Evolutionary conservation across 1,140 invertebrate species (phyloP).

Genomic region (Sarcophaga bullata): DNA sequence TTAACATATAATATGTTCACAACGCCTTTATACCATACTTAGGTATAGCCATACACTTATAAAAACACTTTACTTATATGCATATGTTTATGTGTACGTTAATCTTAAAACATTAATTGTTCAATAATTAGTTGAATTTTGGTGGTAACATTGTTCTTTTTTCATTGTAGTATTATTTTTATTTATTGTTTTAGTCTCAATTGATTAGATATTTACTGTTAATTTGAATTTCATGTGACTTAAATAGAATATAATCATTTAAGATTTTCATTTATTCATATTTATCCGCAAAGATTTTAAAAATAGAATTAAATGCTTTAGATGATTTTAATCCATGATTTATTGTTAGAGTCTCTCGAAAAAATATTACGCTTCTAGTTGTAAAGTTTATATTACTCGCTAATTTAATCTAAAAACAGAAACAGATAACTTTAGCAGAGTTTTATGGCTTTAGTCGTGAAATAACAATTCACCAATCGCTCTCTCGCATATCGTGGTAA

Average conservation of each 20-base stretch:
- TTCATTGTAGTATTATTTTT: not conserved
- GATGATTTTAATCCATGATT: too few species aligned
- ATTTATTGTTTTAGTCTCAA: not conserved
- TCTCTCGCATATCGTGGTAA: too few species aligned
- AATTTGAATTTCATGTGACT: not conserved
- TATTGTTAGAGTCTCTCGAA: too few species aligned
- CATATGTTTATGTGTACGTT: not conserved
- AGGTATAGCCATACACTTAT: too few species aligned
- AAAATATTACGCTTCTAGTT: too few species aligned
- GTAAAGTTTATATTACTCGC: too few species aligned
- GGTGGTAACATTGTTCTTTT: not conserved
- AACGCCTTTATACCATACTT: not conserved
- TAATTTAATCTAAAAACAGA: too few species aligned
- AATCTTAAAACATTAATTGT: not conserved
- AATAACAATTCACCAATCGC: too few species aligned
- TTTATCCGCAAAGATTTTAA: constrained; percentile 2
- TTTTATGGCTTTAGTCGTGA: too few species aligned
- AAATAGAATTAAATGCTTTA: too few species aligned
- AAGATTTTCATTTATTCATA: constrained; percentile 17
- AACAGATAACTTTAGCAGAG: too few species aligned
- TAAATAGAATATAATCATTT: constrained; percentile 41
- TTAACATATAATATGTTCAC: not conserved
- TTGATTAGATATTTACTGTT: not conserved
- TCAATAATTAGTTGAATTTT: not conserved
- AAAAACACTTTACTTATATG: not conserved